These are phyloP conservation scores for Scopus umbretta DNA, from an alignment of 2,113 vertebrate species.

Conservation along the genomic window DNA sequence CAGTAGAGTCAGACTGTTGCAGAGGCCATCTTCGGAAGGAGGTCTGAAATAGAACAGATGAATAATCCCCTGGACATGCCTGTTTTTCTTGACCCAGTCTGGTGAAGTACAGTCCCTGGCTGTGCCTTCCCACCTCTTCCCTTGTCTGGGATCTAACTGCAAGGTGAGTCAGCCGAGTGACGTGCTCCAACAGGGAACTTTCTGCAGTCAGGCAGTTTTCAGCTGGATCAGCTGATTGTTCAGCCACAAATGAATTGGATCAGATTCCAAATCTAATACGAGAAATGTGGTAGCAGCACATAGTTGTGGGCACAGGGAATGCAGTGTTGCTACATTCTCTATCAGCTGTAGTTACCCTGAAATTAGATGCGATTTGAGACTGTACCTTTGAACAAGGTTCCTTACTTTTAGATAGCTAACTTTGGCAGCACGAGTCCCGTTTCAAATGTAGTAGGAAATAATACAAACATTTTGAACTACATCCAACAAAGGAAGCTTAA, in stretches of 20 bases:
- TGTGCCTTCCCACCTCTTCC: not conserved
- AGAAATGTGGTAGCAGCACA: slow-evolving; percentile 36
- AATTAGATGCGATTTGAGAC: slow-evolving; percentile 27
- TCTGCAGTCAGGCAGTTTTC: not conserved
- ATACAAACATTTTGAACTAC: not conserved
- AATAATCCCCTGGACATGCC: not conserved
- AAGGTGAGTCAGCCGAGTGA: slow-evolving; percentile 27
- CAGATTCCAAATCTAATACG: not conserved
- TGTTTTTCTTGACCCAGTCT: not conserved
- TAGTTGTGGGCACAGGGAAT: not conserved
- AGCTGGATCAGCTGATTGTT: not conserved
- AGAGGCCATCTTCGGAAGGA: not conserved
- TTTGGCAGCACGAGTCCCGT: not conserved
- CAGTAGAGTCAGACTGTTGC: not conserved
- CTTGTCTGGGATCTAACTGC: not conserved
- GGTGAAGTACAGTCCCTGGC: not conserved
- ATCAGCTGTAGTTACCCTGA: slow-evolving; percentile 8
- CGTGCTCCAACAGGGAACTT: not conserved
- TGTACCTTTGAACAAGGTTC: not conserved
- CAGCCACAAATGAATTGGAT: slow-evolving; percentile 7
- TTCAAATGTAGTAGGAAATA: not conserved
- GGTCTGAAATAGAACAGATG: slow-evolving; percentile 3
- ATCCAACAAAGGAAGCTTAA: not conserved
- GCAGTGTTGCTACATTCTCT: not conserved
- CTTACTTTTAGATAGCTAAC: not conserved